These are phyloP conservation scores for Atherinomorus stipes DNA, from an alignment of 2,113 vertebrate species.

Conservation along the genomic window DNA sequence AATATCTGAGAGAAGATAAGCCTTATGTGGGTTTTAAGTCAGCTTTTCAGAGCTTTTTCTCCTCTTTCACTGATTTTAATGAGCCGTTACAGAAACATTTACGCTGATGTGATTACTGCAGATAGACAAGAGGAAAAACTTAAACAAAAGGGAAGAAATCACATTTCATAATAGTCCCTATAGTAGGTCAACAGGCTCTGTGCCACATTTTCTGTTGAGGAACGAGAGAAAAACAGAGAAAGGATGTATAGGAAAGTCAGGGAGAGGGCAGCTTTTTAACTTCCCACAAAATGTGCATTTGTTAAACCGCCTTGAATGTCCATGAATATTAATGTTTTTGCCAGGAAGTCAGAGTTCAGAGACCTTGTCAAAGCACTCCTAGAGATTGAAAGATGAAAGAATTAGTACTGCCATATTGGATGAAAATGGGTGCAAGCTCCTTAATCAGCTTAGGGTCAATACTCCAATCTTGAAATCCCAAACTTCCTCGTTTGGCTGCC, in stretches of 20 bases:
- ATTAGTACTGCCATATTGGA: background rate
- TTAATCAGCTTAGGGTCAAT: constrained; percentile 35
- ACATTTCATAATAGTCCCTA: constrained; percentile 18
- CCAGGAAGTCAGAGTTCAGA: constrained; percentile 29
- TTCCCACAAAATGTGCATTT: constrained; percentile 2
- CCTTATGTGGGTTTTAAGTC: background rate
- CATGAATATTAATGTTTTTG: constrained; percentile 43
- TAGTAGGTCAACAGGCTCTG: constrained; percentile 16
- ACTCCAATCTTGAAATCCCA: constrained; percentile 23
- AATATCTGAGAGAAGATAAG: background rate
- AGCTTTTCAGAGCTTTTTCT: background rate
- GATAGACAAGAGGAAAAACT: constrained; percentile 8
- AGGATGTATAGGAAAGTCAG: background rate
- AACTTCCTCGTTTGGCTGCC: background rate
- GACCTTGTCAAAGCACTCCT: constrained; percentile 7
- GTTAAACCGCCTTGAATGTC: background rate
- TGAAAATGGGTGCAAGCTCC: background rate
- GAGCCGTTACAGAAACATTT: background rate
- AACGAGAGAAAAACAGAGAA: background rate
- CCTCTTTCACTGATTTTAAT: background rate
- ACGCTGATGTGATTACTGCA: constrained; percentile 8
- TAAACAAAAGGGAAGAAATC: constrained; percentile 1
- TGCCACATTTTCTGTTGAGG: background rate
- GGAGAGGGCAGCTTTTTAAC: constrained; percentile 8
- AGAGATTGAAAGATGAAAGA: constrained; percentile 37